These are phyloP conservation scores for Vanessa cardui DNA, from an alignment of 2,888 invertebrate species.

Conservation along the genomic window DNA sequence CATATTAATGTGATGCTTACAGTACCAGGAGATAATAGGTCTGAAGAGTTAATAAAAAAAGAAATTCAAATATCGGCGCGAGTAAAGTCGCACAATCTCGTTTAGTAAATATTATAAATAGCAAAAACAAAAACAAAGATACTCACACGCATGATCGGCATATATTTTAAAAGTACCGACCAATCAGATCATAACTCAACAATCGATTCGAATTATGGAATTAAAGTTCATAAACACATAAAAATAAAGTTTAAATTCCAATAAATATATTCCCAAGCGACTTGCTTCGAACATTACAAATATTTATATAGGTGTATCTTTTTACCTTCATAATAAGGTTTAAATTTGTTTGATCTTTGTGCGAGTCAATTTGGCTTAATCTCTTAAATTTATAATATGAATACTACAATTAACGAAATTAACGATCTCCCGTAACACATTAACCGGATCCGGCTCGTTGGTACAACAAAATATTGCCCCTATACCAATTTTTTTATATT, in stretches of 20 bases:
- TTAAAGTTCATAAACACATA: not conserved
- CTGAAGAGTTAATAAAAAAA: not conserved
- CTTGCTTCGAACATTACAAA: not conserved
- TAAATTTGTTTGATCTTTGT: conserved; percentile 38
- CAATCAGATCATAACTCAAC: conserved; percentile 11
- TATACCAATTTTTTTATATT: conserved; percentile 47
- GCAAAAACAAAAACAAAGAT: not conserved
- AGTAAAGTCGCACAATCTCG: not conserved
- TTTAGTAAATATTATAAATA: not conserved
- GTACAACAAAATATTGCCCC: conserved; percentile 50
- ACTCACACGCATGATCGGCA: conserved; percentile 3
- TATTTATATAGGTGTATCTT: not conserved
- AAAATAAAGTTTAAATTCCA: conserved; percentile 1
- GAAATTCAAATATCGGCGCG: not conserved
- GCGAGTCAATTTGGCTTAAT: conserved; percentile 49
- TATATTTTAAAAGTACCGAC: conserved; percentile 8
- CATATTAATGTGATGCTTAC: no score
- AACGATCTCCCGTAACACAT: conserved; percentile 56
- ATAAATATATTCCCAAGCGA: not conserved
- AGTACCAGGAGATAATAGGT: no score
- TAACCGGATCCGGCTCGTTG: conserved; percentile 43
- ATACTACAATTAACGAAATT: conserved; percentile 65
- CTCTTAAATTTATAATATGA: conserved; percentile 63
- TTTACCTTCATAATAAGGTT: conserved; percentile 2
- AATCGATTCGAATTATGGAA: not conserved